Evolutionary conservation across 2,888 invertebrate species (phyloP).

Genomic region (Cataglyphis cursor): DNA sequence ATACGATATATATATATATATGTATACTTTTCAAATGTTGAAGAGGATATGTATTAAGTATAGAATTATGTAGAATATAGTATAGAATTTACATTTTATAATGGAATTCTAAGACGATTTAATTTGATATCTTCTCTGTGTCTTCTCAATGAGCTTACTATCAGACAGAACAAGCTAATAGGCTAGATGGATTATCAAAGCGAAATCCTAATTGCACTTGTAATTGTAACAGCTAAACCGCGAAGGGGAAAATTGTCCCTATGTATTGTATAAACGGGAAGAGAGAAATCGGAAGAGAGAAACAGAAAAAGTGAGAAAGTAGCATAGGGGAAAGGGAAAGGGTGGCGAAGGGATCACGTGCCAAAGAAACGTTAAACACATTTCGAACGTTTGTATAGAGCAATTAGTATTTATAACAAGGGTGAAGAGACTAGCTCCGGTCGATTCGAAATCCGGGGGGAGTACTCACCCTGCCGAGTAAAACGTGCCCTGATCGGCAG

Average conservation of each 20-base stretch:
- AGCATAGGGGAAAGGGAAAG: not conserved
- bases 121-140: not conserved
- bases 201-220: conserved; percentile 36
- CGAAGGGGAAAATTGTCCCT: not conserved
- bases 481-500: conserved; percentile 61
- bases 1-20: not conserved
- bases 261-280: conserved; percentile 15
- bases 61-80: not conserved
- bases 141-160: not conserved
- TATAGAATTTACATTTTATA: not conserved
- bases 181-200: conserved; percentile 27
- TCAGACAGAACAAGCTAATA: conserved; percentile 25
- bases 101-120: not conserved
- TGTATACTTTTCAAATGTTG: not conserved
- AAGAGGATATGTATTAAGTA: not conserved
- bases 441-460: conserved; percentile 64
- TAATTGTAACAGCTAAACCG: conserved; percentile 3
- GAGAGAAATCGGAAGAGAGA: conserved; percentile 34
- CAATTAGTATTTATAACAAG: conserved; percentile 85
- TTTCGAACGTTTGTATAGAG: conserved; percentile 82
- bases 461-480: conserved; percentile 53
- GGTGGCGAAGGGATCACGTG: conserved; percentile 67
- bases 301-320: conserved; percentile 6
- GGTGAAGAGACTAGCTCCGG: conserved; percentile 66
- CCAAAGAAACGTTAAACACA: conserved; percentile 81